Percentiles rank a stretch among this genome's conserved stretches.
Evolutionary conservation across 1,140 invertebrate species (phyloP).

Genomic region (Drosophila nasuta): DNA sequence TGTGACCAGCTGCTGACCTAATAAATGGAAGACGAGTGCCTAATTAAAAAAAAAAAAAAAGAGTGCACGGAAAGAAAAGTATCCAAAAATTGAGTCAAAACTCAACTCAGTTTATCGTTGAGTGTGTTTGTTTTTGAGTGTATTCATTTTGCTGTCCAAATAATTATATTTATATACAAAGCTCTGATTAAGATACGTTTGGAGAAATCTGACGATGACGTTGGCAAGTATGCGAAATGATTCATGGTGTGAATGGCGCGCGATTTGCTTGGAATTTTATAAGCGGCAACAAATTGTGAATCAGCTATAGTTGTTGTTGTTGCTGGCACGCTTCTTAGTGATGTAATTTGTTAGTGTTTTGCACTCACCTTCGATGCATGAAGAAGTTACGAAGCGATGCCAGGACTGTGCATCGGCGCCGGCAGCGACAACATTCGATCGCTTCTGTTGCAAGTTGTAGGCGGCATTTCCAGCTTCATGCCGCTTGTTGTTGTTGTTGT

Average conservation of each 20-base stretch:
- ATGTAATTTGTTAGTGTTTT: not conserved
- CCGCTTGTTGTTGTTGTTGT: slow-evolving; percentile 36
- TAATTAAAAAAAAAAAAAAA: not conserved
- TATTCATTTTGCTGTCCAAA: slow-evolving; percentile 5
- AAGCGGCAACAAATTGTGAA: slow-evolving; percentile 32
- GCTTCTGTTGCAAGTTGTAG: slow-evolving; percentile 57
- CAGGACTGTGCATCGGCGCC: slow-evolving; percentile 38
- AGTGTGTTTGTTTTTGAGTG: slow-evolving; percentile 1
- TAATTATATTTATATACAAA: not conserved
- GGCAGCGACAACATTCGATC: slow-evolving; percentile 43
- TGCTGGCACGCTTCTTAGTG: not conserved
- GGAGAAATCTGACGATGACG: slow-evolving; percentile 48
- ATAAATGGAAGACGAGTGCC: too few species aligned
- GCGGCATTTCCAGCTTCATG: slow-evolving; percentile 16
- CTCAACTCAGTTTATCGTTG: not conserved
- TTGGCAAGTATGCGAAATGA: slow-evolving; percentile 31
- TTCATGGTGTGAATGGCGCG: slow-evolving; percentile 46
- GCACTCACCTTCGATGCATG: slow-evolving; percentile 75
- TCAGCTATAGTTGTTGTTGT: slow-evolving; percentile 30
- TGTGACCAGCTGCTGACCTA: not conserved
- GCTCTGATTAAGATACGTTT: slow-evolving; percentile 45
- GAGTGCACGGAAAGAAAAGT: too few species aligned
- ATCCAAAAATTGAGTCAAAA: too few species aligned
- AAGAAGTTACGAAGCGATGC: slow-evolving; percentile 63
- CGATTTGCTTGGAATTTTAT: slow-evolving; percentile 68